phyloP scores from a whole-genome alignment of 1,140 invertebrate genomes.

The Nephila pilipes region DNA sequence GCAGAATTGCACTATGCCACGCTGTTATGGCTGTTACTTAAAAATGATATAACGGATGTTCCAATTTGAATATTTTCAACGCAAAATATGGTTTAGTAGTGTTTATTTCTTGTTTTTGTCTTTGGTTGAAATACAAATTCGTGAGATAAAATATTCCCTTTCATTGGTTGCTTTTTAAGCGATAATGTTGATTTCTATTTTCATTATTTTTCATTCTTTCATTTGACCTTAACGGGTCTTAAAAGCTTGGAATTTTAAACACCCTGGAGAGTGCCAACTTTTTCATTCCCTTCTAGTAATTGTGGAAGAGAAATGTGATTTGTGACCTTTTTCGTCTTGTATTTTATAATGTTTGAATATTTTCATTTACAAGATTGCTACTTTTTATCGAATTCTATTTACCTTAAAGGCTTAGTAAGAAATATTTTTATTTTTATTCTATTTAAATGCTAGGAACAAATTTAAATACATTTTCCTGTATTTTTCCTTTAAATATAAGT shows the following conservation, averaged over 20 bases:
- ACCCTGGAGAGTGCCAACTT: background rate
- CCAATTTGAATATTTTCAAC: slow-evolving; percentile 55
- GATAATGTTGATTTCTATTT: background rate
- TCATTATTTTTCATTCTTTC: background rate
- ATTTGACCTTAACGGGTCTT: background rate
- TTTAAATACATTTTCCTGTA: too few relatives aligned
- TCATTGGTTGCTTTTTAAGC: slow-evolving; percentile 9
- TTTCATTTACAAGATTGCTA: too few relatives aligned
- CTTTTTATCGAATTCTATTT: too few relatives aligned
- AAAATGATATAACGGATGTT: slow-evolving; percentile 58
- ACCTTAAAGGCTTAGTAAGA: too few relatives aligned
- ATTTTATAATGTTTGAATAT: too few relatives aligned
- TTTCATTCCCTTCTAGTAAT: too few relatives aligned
- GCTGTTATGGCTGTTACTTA: slow-evolving; percentile 50
- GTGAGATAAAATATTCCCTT: background rate
- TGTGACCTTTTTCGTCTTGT: too few relatives aligned
- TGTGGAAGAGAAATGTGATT: too few relatives aligned
- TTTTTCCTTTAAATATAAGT: too few relatives aligned
- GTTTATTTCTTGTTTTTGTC: slow-evolving; percentile 31
- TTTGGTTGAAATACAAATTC: background rate
- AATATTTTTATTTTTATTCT: too few relatives aligned
- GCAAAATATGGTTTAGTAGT: slow-evolving; percentile 37
- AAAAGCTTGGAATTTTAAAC: slow-evolving; percentile 14
- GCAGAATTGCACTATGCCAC: background rate
- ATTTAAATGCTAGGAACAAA: too few relatives aligned